Conservation (phyloP, 2,888 invertebrate genomes). For the Lacanobia oleracea region DNA sequence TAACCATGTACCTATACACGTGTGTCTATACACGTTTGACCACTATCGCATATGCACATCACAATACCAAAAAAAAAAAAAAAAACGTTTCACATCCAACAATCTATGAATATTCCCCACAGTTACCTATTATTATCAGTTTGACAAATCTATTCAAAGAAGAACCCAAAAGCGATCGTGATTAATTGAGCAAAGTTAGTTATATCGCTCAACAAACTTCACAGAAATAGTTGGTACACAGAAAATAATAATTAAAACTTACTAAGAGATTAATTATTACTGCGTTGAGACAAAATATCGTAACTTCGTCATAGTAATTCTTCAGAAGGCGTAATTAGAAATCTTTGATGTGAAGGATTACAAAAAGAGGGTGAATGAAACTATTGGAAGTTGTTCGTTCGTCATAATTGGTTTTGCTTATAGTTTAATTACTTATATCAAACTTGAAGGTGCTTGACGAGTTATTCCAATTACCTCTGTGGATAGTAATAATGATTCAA, state of each 20-base stretch:
- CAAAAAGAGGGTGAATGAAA: conserved; percentile 4
- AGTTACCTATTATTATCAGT: conserved; percentile 4
- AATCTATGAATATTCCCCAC: conserved; percentile 5
- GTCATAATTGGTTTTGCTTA: neutral
- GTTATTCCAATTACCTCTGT: too few species aligned
- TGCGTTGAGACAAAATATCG: conserved; percentile 30
- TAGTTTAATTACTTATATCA: neutral
- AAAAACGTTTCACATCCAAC: too few species aligned
- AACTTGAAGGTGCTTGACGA: neutral
- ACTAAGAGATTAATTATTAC: conserved; percentile 55
- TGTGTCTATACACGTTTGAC: too few species aligned
- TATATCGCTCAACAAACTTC: conserved; percentile 38
- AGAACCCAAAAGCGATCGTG: conserved; percentile 29
- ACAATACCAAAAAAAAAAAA: too few species aligned
- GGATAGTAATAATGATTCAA: neutral
- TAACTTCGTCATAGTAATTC: conserved; percentile 42
- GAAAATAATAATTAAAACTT: conserved; percentile 64
- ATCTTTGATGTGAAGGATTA: conserved; percentile 28
- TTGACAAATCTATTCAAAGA: conserved; percentile 12
- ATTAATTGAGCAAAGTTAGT: conserved; percentile 52
- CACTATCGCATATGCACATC: too few species aligned
- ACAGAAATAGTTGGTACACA: conserved; percentile 32
- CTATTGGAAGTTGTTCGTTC: neutral
- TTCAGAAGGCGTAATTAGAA: conserved; percentile 45
- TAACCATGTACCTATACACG: too few species aligned